Percentiles rank a stretch among this genome's conserved stretches.
These are phyloP conservation scores for Heterohyrax brucei DNA, from an alignment of 2,797 vertebrate genomes.

Conservation along the genomic window DNA sequence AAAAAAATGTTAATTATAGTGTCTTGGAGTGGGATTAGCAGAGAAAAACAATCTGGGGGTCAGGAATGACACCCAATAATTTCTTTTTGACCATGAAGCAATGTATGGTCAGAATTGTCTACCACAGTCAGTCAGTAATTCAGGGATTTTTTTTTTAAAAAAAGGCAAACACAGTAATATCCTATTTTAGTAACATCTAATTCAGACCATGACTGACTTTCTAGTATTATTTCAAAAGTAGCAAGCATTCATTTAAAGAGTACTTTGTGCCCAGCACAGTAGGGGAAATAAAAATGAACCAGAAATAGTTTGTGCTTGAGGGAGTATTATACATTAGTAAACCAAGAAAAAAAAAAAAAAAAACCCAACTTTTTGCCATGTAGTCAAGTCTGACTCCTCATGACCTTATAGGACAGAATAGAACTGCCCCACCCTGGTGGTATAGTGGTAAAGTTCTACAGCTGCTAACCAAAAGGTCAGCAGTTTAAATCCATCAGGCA, in stretches of 20 bases:
- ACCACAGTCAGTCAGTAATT: neutral
- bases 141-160: neutral
- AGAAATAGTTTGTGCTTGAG: neutral
- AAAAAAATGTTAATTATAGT: conserved; percentile 52
- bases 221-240: conserved; percentile 35
- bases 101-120: neutral
- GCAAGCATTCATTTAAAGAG: neutral
- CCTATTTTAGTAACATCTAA: neutral
- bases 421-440: no score
- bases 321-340: neutral
- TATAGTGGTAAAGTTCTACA: no score
- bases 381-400: no score
- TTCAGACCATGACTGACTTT: conserved; percentile 34
- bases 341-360: no score
- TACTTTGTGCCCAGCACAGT: neutral
- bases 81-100: neutral
- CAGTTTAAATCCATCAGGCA: no score
- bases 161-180: neutral
- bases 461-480: no score
- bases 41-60: neutral
- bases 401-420: no score
- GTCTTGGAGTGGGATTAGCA: neutral
- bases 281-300: neutral
- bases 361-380: no score
- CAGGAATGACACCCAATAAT: conserved; percentile 14